Percentiles rank a stretch among this genome's conserved stretches.
Conservation (phyloP, 1,140 invertebrate genomes). For the Platorchestia sp. region DNA sequence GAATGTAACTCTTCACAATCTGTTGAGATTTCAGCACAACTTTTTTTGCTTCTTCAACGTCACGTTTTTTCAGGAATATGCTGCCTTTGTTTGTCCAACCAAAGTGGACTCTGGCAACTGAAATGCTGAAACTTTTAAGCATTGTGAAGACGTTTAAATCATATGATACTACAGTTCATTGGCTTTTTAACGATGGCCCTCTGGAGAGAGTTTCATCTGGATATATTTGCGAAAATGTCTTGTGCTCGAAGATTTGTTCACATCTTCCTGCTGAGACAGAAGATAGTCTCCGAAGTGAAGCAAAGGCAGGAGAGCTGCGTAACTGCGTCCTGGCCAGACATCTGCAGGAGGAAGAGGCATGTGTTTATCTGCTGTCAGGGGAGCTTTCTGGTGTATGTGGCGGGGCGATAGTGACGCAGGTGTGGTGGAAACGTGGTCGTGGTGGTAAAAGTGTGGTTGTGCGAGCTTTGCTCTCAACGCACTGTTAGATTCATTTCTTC, state of each 20-base stretch:
- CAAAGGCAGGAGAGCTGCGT: neutral
- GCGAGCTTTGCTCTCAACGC: neutral
- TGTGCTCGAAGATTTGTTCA: neutral
- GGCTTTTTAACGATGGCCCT: too few relatives aligned
- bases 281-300: neutral
- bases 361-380: slow-evolving; percentile 42
- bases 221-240: too few relatives aligned
- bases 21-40: too few relatives aligned
- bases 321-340: neutral
- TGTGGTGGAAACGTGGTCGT: neutral
- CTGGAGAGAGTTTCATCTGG: too few relatives aligned
- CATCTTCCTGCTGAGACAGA: neutral
- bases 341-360: neutral
- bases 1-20: too few relatives aligned
- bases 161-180: too few relatives aligned
- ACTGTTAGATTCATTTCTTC: neutral
- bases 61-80: too few relatives aligned
- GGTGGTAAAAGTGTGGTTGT: neutral
- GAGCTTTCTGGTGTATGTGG: neutral
- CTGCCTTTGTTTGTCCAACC: too few relatives aligned
- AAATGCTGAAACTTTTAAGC: too few relatives aligned
- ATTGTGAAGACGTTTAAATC: too few relatives aligned
- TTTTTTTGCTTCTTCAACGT: too few relatives aligned
- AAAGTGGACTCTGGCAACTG: too few relatives aligned
- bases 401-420: neutral